Conservation (phyloP, 2,888 invertebrate species). For the Nemotelus nigrinus region DNA sequence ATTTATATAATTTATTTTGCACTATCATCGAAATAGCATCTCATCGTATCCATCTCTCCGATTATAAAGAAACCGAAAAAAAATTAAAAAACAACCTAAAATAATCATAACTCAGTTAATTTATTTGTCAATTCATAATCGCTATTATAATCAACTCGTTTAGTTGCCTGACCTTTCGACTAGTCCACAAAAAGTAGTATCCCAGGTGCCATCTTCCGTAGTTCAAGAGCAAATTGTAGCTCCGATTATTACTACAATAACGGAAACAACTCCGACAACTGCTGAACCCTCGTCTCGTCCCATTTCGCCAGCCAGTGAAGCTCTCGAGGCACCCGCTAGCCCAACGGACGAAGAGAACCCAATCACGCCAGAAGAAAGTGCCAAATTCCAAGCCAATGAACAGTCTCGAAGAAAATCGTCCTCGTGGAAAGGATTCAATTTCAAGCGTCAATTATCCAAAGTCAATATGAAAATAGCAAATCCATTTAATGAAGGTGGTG, state of each 20-base stretch:
- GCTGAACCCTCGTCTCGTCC: conserved; percentile 65
- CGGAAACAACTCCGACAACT: conserved; percentile 61
- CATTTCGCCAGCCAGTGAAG: conserved; percentile 66
- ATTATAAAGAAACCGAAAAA: background rate
- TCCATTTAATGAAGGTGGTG: conserved; percentile 56
- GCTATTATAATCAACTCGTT: conserved; percentile 50
- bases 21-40: background rate
- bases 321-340: conserved; percentile 59
- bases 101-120: background rate
- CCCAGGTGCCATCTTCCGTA: conserved; percentile 53
- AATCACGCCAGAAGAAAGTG: conserved; percentile 59
- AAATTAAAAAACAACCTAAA: background rate
- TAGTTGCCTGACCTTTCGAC: conserved; percentile 56
- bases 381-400: conserved; percentile 63
- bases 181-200: conserved; percentile 56
- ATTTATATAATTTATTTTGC: no score
- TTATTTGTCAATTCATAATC: conserved; percentile 39
- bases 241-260: conserved; percentile 50
- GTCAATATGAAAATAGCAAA: conserved; percentile 79
- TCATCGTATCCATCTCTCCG: background rate
- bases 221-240: conserved; percentile 53
- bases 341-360: conserved; percentile 51
- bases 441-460: conserved; percentile 83
- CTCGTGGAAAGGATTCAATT: conserved; percentile 81
- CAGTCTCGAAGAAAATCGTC: conserved; percentile 71